Evolutionary conservation across 2,113 vertebrate genomes (phyloP), one percentile per base, ranked within the genome.

Genomic region (Trichechus manatus): DNA sequence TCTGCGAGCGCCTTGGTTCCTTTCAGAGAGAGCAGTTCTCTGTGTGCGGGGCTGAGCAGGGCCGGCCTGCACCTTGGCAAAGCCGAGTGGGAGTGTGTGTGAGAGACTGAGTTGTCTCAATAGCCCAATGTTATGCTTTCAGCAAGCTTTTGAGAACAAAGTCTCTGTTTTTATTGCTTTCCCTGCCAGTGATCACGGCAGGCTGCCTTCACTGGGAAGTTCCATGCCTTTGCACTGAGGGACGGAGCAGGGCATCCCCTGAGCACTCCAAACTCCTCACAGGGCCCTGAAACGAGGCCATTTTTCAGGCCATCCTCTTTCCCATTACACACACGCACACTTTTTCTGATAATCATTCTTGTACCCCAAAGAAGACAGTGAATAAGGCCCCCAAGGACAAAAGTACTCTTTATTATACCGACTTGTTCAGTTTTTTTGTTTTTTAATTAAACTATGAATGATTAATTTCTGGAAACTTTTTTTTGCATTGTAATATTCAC

Each of bases 131-230:
- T 74, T 89, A 97, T 83, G 91, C 96, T 97, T 95, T 56, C 50
- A 95, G 86, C 83, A 96, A 97, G 89, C 92, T 95, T 97, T 94
- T 90, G 83, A 97, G 91, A 97, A 93, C 92, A 89, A 86, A 97
- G 70, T 95, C 59, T 85, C 91, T 94, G 66, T 96, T 78, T 97
- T 97, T 95, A 97, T 94, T 96, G 75, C 77, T 95, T 61, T 93
- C 50, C 83, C 66, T 93, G 93, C 53, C 92, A 97, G 91, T 93
- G 79, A 42, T 59, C 47, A 90, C 6, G 2, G 70, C 79, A 79
- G 88, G 68, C 59, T 94, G 59, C 93, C 87, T 97, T 91, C 87
- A 95, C 81, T 93, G 92, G 74, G 87, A 90, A 19, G 39, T 47
- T n/a, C 82, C 89, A 59, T 92, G 74, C 39, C 61, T 93, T 88